Base-by-base conservation (phyloP, 2,888 invertebrate species). In the Heliconius hortense region DNA sequence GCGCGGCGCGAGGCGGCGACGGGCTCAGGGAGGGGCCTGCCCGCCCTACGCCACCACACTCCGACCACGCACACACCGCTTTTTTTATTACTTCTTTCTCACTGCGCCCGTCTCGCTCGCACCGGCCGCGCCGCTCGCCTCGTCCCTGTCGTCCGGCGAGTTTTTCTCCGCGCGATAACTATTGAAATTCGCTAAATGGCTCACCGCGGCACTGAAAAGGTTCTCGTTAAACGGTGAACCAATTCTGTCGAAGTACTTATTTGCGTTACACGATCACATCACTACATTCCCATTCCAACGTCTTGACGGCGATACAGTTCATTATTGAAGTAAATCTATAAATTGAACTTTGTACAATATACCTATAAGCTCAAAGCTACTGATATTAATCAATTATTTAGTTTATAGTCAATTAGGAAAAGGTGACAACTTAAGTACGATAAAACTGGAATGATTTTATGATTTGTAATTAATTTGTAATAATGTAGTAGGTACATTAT, bases 141-240 rank as follows among this genome's bases (percentile, higher is more conserved):
- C 86, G 85, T 92, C 92, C 85, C 89, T 84, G 85, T 92, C 91
- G 82, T 69, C 83, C 81, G 86, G 85, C 84, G 90, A 91, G 93
- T 93, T 93, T 93, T 93, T 94, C 93, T 93, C 91, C 87, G 85
- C 87, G 92, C 89, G 93, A 92, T 94, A 93, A 93, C 93, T 94
- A 93, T 94, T 93, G 93, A 94, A 93, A 93, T 93, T 93, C 92
- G 93, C 93, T 93, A 93, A 94, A 94, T 89, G 91, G 91, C 89
- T 93, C 91, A 89, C 92, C 90, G 90, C 92, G 90, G 90, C 89
- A 91, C 89, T 92, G 93, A 92, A 94, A 93, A 92, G 93, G 90
- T 90, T 88, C 91, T 92, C 90, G 92, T 93, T 93, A 93, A 93
- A 92, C 90, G 90, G 89, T 89, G 89, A 91, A 88, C 88, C 89